Evolutionary conservation across 2,797 vertebrate species (phyloP).

Genomic region (Pseudopleuronectes americanus): DNA sequence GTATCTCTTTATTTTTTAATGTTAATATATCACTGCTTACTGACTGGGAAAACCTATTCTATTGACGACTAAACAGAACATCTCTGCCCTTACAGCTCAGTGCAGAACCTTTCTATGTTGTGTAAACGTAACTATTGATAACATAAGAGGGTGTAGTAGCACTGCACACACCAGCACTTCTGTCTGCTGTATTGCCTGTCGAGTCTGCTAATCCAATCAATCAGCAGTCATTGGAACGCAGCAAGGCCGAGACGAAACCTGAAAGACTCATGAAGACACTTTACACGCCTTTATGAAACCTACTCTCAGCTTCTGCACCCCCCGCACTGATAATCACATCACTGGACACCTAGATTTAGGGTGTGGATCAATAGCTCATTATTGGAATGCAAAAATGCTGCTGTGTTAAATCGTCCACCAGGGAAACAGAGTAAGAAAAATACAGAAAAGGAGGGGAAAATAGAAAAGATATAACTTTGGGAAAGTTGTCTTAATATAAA

Average conservation of each 20-base stretch:
- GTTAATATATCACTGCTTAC: too few species aligned
- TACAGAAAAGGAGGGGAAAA: background rate
- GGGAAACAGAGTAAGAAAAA: conserved; percentile 17
- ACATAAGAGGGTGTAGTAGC: background rate
- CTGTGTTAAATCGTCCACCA: conserved; percentile 49
- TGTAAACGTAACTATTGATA: background rate
- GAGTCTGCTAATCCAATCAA: conserved; percentile 31
- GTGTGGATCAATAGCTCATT: conserved; percentile 70
- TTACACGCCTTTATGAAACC: conserved; percentile 59
- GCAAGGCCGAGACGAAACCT: conserved; percentile 52
- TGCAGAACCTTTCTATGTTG: background rate
- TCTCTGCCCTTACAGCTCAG: background rate
- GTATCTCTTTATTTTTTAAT: too few species aligned
- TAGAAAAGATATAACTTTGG: conserved; percentile 8
- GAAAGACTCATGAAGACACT: conserved; percentile 62
- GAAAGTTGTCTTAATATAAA: background rate
- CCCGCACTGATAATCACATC: conserved; percentile 50
- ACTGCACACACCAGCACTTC: background rate
- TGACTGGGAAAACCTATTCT: background rate
- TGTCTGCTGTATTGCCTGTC: background rate
- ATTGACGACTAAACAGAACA: background rate
- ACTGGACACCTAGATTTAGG: conserved; percentile 48
- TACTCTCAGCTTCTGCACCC: conserved; percentile 21
- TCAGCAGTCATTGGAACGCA: conserved; percentile 39
- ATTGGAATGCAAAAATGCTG: conserved; percentile 64